Evolutionary conservation across 2,113 vertebrate species (phyloP).

Genomic region (Rallus limicola): DNA sequence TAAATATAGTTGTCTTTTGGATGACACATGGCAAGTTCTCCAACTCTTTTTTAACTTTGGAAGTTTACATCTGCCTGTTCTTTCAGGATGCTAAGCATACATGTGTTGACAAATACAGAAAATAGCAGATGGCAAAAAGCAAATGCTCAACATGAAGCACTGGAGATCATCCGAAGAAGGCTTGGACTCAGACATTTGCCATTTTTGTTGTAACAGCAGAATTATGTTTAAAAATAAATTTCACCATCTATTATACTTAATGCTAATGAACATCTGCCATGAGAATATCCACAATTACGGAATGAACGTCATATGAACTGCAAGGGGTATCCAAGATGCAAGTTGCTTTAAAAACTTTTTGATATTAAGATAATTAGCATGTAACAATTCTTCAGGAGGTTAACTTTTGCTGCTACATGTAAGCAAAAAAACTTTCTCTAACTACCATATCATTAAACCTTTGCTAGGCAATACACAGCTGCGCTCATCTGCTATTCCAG

Average conservation of each 20-base stretch:
- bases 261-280: not conserved
- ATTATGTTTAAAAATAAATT: not conserved
- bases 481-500: not conserved
- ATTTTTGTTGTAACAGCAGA: not conserved
- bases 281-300: not conserved
- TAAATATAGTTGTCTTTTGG: not conserved
- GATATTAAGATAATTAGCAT: not conserved
- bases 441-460: not conserved
- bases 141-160: not conserved
- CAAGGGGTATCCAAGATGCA: not conserved
- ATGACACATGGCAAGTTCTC: conserved; percentile 47
- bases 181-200: not conserved
- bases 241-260: not conserved
- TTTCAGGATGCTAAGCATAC: not conserved
- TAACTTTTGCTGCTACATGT: not conserved
- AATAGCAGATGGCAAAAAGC: conserved; percentile 55
- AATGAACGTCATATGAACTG: not conserved
- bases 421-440: not conserved
- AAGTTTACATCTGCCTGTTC: conserved; percentile 33
- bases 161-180: not conserved
- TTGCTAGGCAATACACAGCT: not conserved
- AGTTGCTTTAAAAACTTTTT: not conserved
- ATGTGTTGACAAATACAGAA: conserved; percentile 37
- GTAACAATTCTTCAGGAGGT: not conserved
- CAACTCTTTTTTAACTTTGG: conserved; percentile 5